These are phyloP conservation scores for Seriola dumerili DNA, from an alignment of 2,113 vertebrate species.

Conservation along the genomic window DNA sequence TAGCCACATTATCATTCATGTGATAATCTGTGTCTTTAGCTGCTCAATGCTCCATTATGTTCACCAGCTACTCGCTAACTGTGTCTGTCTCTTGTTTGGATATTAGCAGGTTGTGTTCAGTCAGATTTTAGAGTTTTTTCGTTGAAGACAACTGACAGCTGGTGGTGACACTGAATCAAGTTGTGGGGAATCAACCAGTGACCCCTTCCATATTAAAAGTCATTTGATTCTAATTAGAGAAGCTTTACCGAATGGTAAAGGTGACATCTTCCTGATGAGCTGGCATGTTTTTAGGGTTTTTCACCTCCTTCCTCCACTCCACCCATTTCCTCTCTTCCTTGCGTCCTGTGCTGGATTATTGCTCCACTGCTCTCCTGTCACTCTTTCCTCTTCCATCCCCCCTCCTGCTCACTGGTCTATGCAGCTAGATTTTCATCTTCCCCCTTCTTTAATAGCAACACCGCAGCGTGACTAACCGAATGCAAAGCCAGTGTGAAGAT, in stretches of 20 bases:
- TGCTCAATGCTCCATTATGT: too few species aligned
- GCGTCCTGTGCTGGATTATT: conserved; percentile 43
- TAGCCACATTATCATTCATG: too few species aligned
- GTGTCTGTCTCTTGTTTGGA: too few species aligned
- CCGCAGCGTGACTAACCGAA: conserved; percentile 53
- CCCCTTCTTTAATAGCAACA: conserved; percentile 24
- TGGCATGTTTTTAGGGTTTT: conserved; percentile 14
- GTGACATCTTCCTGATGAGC: not conserved
- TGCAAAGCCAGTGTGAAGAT: conserved; percentile 50
- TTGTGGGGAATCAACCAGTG: not conserved
- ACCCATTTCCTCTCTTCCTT: conserved; percentile 41
- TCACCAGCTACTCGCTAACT: too few species aligned
- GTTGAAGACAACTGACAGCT: too few species aligned
- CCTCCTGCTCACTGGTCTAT: conserved; percentile 16
- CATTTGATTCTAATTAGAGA: not conserved
- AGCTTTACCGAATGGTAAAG: conserved; percentile 9
- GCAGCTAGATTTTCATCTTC: conserved; percentile 47
- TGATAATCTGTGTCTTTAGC: too few species aligned
- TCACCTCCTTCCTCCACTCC: conserved; percentile 42
- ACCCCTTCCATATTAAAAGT: not conserved
- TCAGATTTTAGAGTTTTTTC: too few species aligned
- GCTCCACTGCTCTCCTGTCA: conserved; percentile 28
- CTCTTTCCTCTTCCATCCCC: conserved; percentile 37
- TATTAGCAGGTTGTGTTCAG: too few species aligned
- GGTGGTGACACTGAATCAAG: not conserved